Evolutionary conservation across 1,140 invertebrate genomes (phyloP), one percentile per base, ranked within the genome.

Genomic region (Lordiphosa stackelbergi): DNA sequence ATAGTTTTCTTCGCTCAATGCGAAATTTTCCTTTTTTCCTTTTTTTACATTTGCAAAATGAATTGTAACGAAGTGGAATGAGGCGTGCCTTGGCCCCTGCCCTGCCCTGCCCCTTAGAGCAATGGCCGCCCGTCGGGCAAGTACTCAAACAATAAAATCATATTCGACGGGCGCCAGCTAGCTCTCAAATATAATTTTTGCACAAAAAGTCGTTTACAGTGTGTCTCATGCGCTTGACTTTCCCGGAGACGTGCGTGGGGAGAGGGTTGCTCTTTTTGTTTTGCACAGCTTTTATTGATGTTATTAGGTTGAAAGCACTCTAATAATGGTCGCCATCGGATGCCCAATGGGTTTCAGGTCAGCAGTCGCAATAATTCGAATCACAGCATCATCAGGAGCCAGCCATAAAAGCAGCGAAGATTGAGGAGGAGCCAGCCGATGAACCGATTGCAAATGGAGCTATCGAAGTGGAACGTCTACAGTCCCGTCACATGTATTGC

Each of bases 41-140:
- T 49, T 85, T 85, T 85, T 73, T 66, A 85, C 81, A 85, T 85
- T 85, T 85, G 62, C 81, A 81, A 85, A 85, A 85, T 85, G 72
- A 81, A 75, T 85, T 77, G 81, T 77, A 77, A 77, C 81, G 61
- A 75, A 73, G 53, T 75, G 69, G 65, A 77, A 58, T 77, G 77
- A 53, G 75, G 56, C 60, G 56, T 69, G 71, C 19, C 19, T 37
- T 42, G 24, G 36, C 31, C 11, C 19, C 9, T 51, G 42, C 28
- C 63, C 36, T 51, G 42, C 16, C 52, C 63, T 38, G 12, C 43
- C 42, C 43, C 45, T 34, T 22, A 45, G 41, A 63, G 64, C 72
- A 65, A 79, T 79, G 75, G 66, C 63, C 64, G 63, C 55, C 52
- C 38, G 55, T 36, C 49, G 62, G 51, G 69, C 66, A 41, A 66